Evolutionary conservation across 2,888 invertebrate genomes (phyloP), one percentile per base, ranked within the genome.

Genomic region (Agrochola circellaris): DNA sequence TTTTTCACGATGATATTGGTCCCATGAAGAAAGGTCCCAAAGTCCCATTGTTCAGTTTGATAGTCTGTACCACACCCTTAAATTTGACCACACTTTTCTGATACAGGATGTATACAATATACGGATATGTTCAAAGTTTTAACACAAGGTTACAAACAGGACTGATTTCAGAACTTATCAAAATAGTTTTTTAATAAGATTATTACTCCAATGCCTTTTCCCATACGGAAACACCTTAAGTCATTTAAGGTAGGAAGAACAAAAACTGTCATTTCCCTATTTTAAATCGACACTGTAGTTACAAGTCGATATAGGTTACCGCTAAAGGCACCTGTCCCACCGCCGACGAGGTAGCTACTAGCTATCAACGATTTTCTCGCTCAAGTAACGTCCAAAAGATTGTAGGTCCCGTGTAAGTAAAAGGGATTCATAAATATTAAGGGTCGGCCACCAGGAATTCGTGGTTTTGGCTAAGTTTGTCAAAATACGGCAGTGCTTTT

Each of bases 271-370:
- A 62, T 20, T 15, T n/a, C 26, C 8, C 30, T 9, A 61, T 34
- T 60, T 26, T 17, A 23, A 42, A 23, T 45, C 42, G 23, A 58
- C 17, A 42, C 23, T 0, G 15, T 70, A 30, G 15, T 71, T 71
- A 71, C n/a, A 48, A 11, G 54, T 72, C n/a, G 72, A 79, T 72
- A 62, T 56, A 72, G 30, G 23, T 75, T 54, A 83, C 68, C 62
- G 38, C 15, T 17, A n/a, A n/a, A 17, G 11, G 5, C 1, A 30
- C 6, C 5, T 11, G 5, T 20, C 20, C 2, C 5, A 30, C 61
- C 6, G 20, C 38, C 38, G 5, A 11, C n/a, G 4, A n/a, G 56
- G n/a, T 11, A 56, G n/a, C n/a, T 11, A 5, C 60, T 9, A 60
- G 60, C 8, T 26, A 58, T 58, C 26, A 60, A 20, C 5, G 30